These are phyloP conservation scores for Hypocryptadius cinnamomeus DNA, from an alignment of 2,113 vertebrate species.

Conservation along the genomic window DNA sequence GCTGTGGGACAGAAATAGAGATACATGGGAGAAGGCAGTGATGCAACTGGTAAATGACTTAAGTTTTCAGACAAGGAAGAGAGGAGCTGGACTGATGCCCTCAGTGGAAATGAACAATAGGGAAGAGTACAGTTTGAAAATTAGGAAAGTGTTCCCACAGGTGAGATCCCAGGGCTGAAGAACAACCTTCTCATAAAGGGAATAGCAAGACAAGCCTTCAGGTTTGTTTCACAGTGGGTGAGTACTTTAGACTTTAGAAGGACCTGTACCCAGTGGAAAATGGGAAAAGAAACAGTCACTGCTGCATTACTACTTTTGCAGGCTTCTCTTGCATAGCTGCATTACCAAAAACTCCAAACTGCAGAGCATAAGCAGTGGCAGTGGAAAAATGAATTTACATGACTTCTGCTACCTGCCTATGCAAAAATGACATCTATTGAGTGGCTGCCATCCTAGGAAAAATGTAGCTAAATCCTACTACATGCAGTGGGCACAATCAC, in stretches of 20 bases:
- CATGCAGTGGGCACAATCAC: neutral
- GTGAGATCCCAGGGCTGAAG: neutral
- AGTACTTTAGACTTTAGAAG: neutral
- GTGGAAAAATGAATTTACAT: neutral
- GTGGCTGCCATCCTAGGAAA: neutral
- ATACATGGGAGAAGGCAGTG: neutral
- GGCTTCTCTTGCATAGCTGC: neutral
- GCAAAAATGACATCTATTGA: neutral
- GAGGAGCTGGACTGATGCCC: neutral
- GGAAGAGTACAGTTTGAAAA: neutral
- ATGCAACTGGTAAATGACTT: neutral
- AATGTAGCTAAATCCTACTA: neutral
- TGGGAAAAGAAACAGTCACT: neutral
- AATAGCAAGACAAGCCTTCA: neutral
- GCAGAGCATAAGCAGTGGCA: neutral
- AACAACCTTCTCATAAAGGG: neutral
- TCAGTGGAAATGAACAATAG: neutral
- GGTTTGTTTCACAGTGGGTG: neutral
- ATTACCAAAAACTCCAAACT: neutral
- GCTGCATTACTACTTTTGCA: neutral
- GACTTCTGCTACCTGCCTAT: neutral
- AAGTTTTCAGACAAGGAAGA: neutral
- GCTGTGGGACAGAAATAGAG: neutral
- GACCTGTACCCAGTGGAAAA: neutral
- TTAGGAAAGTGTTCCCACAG: neutral